Evolutionary conservation across 2,888 invertebrate species (phyloP).

Genomic region (Taenaris catops): DNA sequence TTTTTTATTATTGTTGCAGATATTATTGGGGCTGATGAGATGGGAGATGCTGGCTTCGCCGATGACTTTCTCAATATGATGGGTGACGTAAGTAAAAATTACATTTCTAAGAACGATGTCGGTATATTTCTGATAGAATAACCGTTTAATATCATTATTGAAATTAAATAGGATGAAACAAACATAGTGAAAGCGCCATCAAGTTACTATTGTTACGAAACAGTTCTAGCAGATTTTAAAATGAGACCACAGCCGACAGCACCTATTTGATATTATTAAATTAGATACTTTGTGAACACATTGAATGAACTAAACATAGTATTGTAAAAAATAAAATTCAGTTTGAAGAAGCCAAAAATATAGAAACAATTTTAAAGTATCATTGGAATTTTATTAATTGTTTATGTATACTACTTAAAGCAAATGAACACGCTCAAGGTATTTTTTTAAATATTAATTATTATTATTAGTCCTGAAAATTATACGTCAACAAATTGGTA

Average conservation of each 20-base stretch:
- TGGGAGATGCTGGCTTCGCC: conserved; percentile 40
- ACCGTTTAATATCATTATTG: conserved; percentile 4
- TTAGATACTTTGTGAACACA: conserved; percentile 18
- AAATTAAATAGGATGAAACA: conserved; percentile 12
- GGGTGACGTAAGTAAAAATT: conserved; percentile 47
- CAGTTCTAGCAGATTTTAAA: conserved; percentile 37
- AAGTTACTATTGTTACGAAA: conserved; percentile 33
- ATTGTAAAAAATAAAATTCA: neutral
- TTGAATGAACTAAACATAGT: neutral
- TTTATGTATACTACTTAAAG: conserved; percentile 23
- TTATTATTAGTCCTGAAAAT: neutral
- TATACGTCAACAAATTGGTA: no score
- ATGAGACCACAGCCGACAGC: conserved; percentile 38
- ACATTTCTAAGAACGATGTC: conserved; percentile 5
- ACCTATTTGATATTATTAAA: conserved; percentile 27
- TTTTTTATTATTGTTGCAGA: conserved; percentile 29
- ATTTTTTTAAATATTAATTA: conserved; percentile 18
- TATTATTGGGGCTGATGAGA: conserved; percentile 32
- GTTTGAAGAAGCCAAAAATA: conserved; percentile 38
- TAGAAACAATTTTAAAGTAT: conserved; percentile 19
- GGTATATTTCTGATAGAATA: no score
- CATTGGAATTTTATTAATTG: conserved; percentile 22
- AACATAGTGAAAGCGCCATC: neutral
- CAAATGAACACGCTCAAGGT: conserved; percentile 63
- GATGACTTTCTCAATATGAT: conserved; percentile 63